These are phyloP conservation scores for Macrocentrus cingulum DNA, from an alignment of 1,140 invertebrate genomes.

Conservation along the genomic window DNA sequence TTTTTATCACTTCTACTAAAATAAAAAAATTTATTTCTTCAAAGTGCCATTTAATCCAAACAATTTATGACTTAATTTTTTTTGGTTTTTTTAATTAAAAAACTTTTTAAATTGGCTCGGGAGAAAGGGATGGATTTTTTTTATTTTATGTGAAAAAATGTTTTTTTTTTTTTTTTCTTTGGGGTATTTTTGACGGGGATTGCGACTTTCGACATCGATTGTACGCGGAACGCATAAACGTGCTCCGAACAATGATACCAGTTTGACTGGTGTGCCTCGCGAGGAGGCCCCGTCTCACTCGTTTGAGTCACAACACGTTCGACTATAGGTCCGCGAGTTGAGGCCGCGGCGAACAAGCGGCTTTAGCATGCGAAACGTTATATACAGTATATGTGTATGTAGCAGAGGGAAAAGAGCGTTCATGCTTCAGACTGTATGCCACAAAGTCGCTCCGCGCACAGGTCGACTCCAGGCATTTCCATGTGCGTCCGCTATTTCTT, in stretches of 20 bases:
- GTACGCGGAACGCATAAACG: constrained; percentile 16
- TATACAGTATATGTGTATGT: neutral
- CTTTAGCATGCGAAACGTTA: neutral
- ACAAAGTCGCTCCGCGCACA: no score
- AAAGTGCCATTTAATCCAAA: no score
- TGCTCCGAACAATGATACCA: constrained; percentile 42
- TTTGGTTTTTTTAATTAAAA: no score
- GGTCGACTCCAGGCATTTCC: no score
- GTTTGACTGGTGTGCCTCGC: constrained; percentile 41
- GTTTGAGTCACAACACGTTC: constrained; percentile 2
- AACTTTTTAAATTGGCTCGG: no score
- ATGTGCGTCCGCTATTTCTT: no score
- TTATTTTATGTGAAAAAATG: neutral
- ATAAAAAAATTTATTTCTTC: no score
- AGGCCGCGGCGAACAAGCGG: neutral
- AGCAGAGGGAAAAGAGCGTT: no score
- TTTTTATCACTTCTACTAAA: no score
- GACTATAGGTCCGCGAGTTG: neutral
- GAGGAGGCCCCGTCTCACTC: constrained; percentile 4
- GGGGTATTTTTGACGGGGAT: neutral
- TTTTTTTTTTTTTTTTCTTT: neutral
- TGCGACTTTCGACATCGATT: constrained; percentile 19
- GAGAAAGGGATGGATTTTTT: neutral
- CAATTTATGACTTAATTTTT: no score
- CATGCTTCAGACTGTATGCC: no score